Percentiles rank a stretch among this genome's conserved stretches.
phyloP scores from a whole-genome alignment of 2,797 vertebrate genomes.

The Rhinoraja longicauda region DNA sequence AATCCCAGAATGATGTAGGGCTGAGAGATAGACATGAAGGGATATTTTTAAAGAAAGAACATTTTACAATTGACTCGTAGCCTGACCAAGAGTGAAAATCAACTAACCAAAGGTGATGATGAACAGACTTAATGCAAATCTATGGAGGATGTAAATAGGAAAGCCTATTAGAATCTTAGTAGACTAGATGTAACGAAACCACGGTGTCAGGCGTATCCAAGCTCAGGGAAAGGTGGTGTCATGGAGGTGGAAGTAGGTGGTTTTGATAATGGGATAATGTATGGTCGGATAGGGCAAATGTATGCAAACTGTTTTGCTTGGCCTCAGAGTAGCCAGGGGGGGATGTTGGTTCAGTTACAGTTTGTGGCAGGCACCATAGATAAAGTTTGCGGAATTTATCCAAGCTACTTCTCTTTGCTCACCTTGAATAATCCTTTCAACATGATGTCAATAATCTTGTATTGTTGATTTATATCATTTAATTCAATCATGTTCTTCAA shows the following conservation, averaged over 20 bases:
- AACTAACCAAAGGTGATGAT: not conserved
- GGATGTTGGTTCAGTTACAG: no score
- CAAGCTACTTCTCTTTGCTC: conserved; percentile 41
- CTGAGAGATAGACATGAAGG: not conserved
- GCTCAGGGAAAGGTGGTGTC: not conserved
- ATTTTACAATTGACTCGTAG: not conserved
- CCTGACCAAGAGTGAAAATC: no score
- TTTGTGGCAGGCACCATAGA: not conserved
- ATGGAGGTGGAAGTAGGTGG: not conserved
- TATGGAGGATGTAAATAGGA: not conserved
- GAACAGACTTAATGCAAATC: not conserved
- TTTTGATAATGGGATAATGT: not conserved
- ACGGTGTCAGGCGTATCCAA: not conserved
- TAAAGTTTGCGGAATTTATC: not conserved
- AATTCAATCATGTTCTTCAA: conserved; percentile 93
- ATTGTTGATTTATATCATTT: conserved; percentile 91
- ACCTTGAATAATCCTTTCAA: conserved; percentile 97
- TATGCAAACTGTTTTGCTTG: no score
- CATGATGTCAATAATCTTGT: conserved; percentile 99
- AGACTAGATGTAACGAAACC: not conserved
- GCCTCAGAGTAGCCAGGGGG: not conserved
- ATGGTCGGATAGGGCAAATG: not conserved
- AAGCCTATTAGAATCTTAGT: not conserved
- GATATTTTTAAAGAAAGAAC: not conserved
- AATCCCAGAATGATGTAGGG: not conserved